Evolutionary conservation across 2,797 vertebrate species (phyloP), one percentile per base, ranked within the genome.

Genomic region (Clarias fuscus): DNA sequence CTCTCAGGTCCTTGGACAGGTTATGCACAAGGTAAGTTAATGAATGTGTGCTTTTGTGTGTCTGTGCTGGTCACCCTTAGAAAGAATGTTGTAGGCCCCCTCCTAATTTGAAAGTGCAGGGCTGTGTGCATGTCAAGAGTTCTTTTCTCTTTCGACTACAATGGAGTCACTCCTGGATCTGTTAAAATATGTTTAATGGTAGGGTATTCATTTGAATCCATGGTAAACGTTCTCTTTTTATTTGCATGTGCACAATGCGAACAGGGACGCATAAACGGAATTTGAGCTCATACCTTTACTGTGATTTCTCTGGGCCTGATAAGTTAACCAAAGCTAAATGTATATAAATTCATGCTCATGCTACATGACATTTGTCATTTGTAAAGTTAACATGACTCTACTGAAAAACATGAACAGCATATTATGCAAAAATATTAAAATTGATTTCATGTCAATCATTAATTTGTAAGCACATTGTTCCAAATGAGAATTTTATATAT

Each of bases 1-100:
- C 18, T 83, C 58, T 30, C 61, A 92, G 90, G 90, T 30, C 27
- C 89, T 15, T 87, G 88, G 86, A 86, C 64, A 84, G 85, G 85
- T 88, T 73, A 83, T 67, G 90, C 90, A 83, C 91, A 89, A 89
- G 86, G 91, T 92, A 88, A 88, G 85, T 68, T 48, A 72, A 2
- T 81, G 2, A 61, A 27, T 86, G 64, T 79, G 8, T 62, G 33
- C 33, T 2, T 48, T 48, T 48, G 43, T 48, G 43, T 48, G 43
- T 48, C 43, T 43, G 10, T 53, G 48, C 48, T 53, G 10, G 48
- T 14, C 11, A 53, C 2, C 11, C 48, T 53, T 53, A 1, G 48
- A 14, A 53, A 14, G 48, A 53, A 53, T 53, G 48, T 53, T 53
- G 48, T 53, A 13, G 48, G 2, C 48, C 48, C 48, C 48, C 48